Percentiles rank a stretch among this genome's conserved stretches.
Evolutionary conservation across 2,888 invertebrate genomes (phyloP).

Genomic region (Amaurobius ferox): DNA sequence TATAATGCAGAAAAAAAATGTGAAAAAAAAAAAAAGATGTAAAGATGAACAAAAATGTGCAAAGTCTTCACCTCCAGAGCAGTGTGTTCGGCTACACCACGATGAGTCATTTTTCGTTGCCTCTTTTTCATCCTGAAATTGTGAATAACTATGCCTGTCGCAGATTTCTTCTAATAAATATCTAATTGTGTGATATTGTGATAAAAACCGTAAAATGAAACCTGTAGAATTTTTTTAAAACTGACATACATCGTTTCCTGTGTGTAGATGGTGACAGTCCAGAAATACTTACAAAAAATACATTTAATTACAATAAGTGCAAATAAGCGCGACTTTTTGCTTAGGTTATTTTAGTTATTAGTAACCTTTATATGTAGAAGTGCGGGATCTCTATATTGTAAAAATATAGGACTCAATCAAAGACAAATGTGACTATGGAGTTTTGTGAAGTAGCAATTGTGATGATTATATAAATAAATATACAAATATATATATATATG

Average conservation of each 20-base stretch:
- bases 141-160: slow-evolving; percentile 3
- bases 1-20: too few relatives aligned
- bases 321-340: slow-evolving; percentile 10
- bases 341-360: slow-evolving; percentile 51
- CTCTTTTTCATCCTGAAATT: background rate
- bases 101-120: background rate
- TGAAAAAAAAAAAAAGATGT: too few relatives aligned
- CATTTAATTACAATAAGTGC: background rate
- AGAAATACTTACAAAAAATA: background rate
- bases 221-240: slow-evolving; percentile 55
- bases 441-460: slow-evolving; percentile 42
- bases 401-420: slow-evolving; percentile 38
- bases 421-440: slow-evolving; percentile 32
- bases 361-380: slow-evolving; percentile 25
- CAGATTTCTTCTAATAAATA: slow-evolving; percentile 30
- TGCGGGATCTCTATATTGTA: slow-evolving; percentile 29
- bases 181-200: slow-evolving; percentile 63
- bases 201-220: slow-evolving; percentile 59
- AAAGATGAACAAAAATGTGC: too few relatives aligned
- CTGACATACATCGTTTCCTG: slow-evolving; percentile 46
- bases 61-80: too few relatives aligned
- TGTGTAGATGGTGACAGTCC: slow-evolving; percentile 24
- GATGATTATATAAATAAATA: slow-evolving; percentile 23
- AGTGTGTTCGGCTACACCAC: background rate
- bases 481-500: slow-evolving; percentile 36